phyloP scores from a whole-genome alignment of 2,888 invertebrate species.

The Hemicrepidius hirtus region DNA sequence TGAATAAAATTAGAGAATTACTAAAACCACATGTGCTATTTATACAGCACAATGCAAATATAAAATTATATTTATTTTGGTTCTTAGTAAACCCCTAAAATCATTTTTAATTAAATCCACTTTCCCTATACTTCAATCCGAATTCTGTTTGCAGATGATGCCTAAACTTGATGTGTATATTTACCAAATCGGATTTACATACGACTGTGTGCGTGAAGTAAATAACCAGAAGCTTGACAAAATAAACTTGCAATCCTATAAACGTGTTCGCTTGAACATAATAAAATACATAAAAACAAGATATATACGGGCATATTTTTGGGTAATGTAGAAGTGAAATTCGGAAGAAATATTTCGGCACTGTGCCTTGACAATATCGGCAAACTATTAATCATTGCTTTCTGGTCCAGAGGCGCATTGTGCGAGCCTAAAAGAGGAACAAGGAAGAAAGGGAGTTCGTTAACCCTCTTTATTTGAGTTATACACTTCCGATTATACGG shows the following conservation, averaged over 20 bases:
- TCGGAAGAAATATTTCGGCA: conserved; percentile 44
- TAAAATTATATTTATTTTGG: not conserved
- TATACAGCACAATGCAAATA: no score
- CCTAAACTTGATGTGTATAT: conserved; percentile 9
- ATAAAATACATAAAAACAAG: conserved; percentile 41
- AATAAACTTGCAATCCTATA: conserved; percentile 20
- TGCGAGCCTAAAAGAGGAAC: conserved; percentile 62
- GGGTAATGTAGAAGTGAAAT: conserved; percentile 41
- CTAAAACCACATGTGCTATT: no score
- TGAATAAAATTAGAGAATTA: no score
- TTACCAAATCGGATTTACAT: conserved; percentile 17
- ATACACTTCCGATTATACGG: conserved; percentile 48
- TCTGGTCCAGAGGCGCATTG: conserved; percentile 60
- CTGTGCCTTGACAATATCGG: conserved; percentile 54
- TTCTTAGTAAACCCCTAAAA: no score
- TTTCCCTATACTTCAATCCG: not conserved
- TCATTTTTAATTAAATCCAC: no score
- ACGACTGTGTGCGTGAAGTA: not conserved
- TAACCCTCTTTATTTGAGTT: conserved; percentile 53
- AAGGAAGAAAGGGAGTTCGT: conserved; percentile 57
- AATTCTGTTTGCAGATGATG: conserved; percentile 7
- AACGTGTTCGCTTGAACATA: conserved; percentile 2
- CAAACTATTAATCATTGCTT: conserved; percentile 63
- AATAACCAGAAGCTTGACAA: conserved; percentile 9
- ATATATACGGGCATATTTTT: conserved; percentile 36